Percentiles rank a stretch among this genome's conserved stretches.
These are phyloP conservation scores for Sternarchorhynchus goeldii DNA, from an alignment of 2,797 vertebrate genomes.

Conservation along the genomic window DNA sequence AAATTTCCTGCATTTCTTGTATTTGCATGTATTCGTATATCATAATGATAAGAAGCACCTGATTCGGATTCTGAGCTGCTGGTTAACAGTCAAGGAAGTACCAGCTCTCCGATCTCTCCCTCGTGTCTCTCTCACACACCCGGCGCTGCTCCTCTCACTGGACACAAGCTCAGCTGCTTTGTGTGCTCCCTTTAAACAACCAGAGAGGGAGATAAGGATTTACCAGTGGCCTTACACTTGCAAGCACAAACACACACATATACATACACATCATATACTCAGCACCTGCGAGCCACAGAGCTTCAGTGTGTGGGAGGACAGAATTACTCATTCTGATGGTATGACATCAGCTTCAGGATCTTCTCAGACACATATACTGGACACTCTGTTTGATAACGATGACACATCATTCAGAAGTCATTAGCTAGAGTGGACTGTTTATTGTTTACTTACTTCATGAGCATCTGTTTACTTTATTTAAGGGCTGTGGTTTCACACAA, in stretches of 20 bases:
- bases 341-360: conserved; percentile 56
- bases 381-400: conserved; percentile 53
- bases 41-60: conserved; percentile 54
- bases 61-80: conserved; percentile 50
- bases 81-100: conserved; percentile 50
- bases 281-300: conserved; percentile 54
- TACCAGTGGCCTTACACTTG: conserved; percentile 63
- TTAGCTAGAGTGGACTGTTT: conserved; percentile 60
- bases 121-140: conserved; percentile 52
- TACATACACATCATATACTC: conserved; percentile 48
- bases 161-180: conserved; percentile 59
- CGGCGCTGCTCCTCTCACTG: conserved; percentile 66
- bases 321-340: conserved; percentile 61
- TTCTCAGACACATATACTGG: conserved; percentile 65
- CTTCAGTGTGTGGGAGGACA: conserved; percentile 56
- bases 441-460: conserved; percentile 4
- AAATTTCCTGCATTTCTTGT: neutral
- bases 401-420: conserved; percentile 53
- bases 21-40: neutral
- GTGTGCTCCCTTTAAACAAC: conserved; percentile 57
- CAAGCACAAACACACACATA: conserved; percentile 34
- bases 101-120: conserved; percentile 46
- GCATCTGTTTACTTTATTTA: conserved; percentile 44
- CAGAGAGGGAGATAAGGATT: conserved; percentile 60
- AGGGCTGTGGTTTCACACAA: conserved; percentile 3